Percentiles rank a stretch among this genome's conserved stretches.
Evolutionary conservation across 2,888 invertebrate genomes (phyloP).

Genomic region (Gymnosoma rotundatum): DNA sequence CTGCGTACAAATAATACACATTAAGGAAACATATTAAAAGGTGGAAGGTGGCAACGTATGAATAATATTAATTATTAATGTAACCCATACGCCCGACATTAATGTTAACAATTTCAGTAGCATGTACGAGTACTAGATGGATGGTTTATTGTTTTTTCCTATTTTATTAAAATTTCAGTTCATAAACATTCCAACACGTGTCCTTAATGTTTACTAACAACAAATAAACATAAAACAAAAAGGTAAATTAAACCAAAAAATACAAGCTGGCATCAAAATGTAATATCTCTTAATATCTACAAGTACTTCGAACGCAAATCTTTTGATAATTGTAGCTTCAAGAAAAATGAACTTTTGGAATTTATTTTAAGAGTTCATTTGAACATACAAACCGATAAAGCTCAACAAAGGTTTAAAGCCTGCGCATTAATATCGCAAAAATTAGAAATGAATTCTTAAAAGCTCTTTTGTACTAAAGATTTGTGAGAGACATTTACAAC

Average conservation of each 20-base stretch:
- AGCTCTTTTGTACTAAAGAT: conserved; percentile 21
- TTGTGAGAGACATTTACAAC: neutral
- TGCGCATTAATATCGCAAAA: conserved; percentile 33
- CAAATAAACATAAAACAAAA: conserved; percentile 26
- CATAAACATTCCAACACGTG: conserved; percentile 58
- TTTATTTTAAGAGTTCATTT: conserved; percentile 49
- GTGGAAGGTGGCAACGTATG: no score
- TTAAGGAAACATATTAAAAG: no score
- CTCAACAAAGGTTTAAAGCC: neutral
- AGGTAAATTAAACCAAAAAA: conserved; percentile 21
- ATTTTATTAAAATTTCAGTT: conserved; percentile 45
- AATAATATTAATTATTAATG: no score
- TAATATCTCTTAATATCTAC: conserved; percentile 5
- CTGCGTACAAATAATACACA: no score
- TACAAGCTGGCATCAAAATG: neutral
- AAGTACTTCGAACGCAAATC: neutral
- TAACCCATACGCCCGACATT: no score
- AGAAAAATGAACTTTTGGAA: conserved; percentile 13
- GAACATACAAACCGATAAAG: neutral
- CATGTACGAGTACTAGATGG: no score
- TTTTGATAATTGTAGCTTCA: neutral
- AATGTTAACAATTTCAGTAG: no score
- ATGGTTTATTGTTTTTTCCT: conserved; percentile 11
- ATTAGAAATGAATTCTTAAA: conserved; percentile 14
- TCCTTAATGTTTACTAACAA: conserved; percentile 38